phyloP scores from a whole-genome alignment of 64 coral and sea anemone genomes.

The Platygyra sinensis region DNA sequence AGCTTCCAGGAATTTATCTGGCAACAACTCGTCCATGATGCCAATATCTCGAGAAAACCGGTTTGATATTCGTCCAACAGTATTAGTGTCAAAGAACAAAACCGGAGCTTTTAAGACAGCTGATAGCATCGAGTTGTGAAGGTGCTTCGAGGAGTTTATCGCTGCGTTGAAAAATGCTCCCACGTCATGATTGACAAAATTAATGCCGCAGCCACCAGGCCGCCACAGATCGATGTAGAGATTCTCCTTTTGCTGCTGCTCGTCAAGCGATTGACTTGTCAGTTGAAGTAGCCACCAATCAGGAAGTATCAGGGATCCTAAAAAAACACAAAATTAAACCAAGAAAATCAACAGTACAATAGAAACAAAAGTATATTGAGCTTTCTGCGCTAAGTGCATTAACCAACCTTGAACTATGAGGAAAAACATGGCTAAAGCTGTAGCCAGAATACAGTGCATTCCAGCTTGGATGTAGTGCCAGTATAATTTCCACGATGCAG shows the following conservation, averaged over 20 bases:
- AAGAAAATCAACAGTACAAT: not conserved
- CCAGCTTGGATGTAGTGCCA: constrained; percentile 41
- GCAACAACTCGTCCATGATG: constrained; percentile 49
- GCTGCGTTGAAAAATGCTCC: constrained; percentile 18
- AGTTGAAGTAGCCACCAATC: constrained; percentile 54
- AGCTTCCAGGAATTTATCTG: constrained; percentile 15
- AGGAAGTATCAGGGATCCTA: constrained; percentile 21
- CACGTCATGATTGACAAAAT: constrained; percentile 1
- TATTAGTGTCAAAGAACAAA: constrained; percentile 52
- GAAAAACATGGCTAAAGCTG: too few species aligned
- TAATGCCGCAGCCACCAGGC: constrained; percentile 12
- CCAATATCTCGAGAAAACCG: constrained; percentile 52
- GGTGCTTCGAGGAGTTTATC: constrained; percentile 17
- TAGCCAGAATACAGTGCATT: not conserved
- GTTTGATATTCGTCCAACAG: constrained; percentile 33
- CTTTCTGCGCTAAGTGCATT: not conserved
- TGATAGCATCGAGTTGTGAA: constrained; percentile 36
- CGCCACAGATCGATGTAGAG: constrained; percentile 32
- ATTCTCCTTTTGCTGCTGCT: not conserved
- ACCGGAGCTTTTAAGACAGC: constrained; percentile 36
- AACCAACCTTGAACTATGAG: not conserved
- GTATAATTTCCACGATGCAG: constrained; percentile 33
- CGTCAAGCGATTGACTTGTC: not conserved
- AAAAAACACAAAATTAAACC: not conserved
- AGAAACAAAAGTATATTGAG: too few species aligned